Base-by-base conservation (phyloP, 2,113 vertebrate species). In the Solea senegalensis region DNA sequence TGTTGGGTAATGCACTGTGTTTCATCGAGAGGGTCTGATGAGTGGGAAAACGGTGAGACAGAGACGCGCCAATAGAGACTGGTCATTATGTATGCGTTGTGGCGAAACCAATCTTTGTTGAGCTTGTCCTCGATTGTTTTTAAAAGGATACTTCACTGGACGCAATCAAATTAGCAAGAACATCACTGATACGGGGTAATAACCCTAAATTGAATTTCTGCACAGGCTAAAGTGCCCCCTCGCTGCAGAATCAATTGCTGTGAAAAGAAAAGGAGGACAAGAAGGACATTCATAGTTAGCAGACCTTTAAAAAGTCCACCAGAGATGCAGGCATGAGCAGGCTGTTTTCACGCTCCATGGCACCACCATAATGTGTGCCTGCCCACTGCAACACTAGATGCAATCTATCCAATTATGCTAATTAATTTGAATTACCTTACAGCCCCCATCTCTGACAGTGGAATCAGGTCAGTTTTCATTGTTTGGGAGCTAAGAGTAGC, bases 141-240 rank as follows among this genome's bases (percentile, higher is more conserved):
- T 87, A 89, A 90, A 89, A 88, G 86, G 90, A 91, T 87, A 88
- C 88, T 93, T 88, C 83, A 89, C 76, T 87, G 87, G 89, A 88
- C 83, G 60, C 85, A 91, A 89, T 90, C 91, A 91, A 91, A 93
- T 93, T 92, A 93, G 88, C 82, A 89, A 88, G 85, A 92, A 88
- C 90, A 91, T 90, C 90, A 85, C 77, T 88, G 91, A 92, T 91
- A 90, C 76, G 78, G 87, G 78, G 81, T 91, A 92, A 92, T 91
- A 88, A 87, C 87, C 85, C 84, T 87, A 91, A 91, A 93, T 91
- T 90, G 87, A 92, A 92, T 91, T 91, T 88, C 80, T 73, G 86
- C 82, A 76, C 79, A 63, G 65, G 64, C 89, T 85, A 78, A 91
- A 90, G 83, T 82, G 68, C 84, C 77, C 82, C 86, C 86, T 86